Base-by-base conservation (phyloP, 2,888 invertebrate species). In the Kuschelorhynchus macadamiae region DNA sequence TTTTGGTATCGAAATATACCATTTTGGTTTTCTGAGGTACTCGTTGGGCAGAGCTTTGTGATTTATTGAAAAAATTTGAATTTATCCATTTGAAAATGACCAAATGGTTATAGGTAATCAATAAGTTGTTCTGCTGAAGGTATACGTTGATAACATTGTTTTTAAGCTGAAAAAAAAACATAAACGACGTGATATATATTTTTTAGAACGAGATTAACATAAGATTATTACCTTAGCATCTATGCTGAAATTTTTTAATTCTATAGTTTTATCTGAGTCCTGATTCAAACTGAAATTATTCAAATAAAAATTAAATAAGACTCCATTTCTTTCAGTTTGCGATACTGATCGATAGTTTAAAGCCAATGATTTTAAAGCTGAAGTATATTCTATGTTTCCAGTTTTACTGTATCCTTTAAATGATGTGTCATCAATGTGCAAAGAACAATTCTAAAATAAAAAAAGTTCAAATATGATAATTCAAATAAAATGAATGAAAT, bases 381-480 rank as follows among this genome's bases (percentile, higher is more conserved):
- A 90, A 78, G 89, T 90, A 75, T 92, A 91, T 77, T 91, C 90
- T 32, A 90, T 89, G 75, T 90, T 87, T 1, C 89, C 88, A 74
- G 88, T 88, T 78, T 90, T 91, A 76, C 90, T 88, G 9, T 90
- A 88, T 41, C 91, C 91, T 42, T 87, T 88, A 63, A 93, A 83
- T 21, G 87, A 89, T 0, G 92, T 91, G 72, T 89, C 88, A 76
- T 92, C 92, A 74, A 94, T 87, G 82, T 89, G 91, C 75, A 85
- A 77, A 5, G 87, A 89, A 80, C 92, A 90, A 82, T 90, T 92
- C 91, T 91, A 83, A 33, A 87, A 86, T 47, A 33, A 7, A 25
- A 25, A n/a, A n/a, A n/a, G n/a, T n/a, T n/a, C n/a, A n/a, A n/a
- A n/a, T n/a, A n/a, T n/a, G n/a, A n/a, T n/a, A n/a, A n/a, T n/a